Evolutionary conservation across 2,888 invertebrate species (phyloP).

Genomic region (Nomada flava): DNA sequence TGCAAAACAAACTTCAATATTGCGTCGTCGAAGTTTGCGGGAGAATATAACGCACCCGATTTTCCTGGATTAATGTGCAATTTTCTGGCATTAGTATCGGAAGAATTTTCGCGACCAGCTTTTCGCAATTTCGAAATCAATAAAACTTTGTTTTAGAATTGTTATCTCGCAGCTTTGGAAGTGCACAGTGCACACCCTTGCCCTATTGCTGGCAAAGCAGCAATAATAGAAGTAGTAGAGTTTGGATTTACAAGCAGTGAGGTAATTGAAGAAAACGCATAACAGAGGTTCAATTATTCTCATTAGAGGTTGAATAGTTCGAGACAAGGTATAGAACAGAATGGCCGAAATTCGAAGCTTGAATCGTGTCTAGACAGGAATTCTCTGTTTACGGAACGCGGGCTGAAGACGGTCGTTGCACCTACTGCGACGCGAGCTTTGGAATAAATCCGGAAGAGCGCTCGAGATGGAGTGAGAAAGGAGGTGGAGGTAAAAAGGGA

Average conservation of each 20-base stretch:
- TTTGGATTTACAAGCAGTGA: background rate
- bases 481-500: background rate
- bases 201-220: too few species aligned
- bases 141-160: too few species aligned
- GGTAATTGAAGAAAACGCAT: background rate
- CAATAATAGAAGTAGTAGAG: too few species aligned
- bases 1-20: conserved; percentile 11
- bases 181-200: too few species aligned
- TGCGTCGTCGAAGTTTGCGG: background rate
- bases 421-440: conserved; percentile 37
- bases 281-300: conserved; percentile 3
- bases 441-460: conserved; percentile 57
- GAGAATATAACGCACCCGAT: background rate
- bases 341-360: conserved; percentile 36
- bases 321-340: background rate
- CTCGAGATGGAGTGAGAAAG: conserved; percentile 32
- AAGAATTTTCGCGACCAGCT: background rate
- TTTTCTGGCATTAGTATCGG: background rate
- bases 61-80: background rate
- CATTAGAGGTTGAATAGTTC: conserved; percentile 6
- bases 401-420: conserved; percentile 56
- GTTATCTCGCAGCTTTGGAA: too few species aligned
- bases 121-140: too few species aligned
- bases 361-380: conserved; percentile 50
- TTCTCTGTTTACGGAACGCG: conserved; percentile 50